Evolutionary conservation across 2,888 invertebrate genomes (phyloP).

Genomic region (Prosopocoilus inquinatus): DNA sequence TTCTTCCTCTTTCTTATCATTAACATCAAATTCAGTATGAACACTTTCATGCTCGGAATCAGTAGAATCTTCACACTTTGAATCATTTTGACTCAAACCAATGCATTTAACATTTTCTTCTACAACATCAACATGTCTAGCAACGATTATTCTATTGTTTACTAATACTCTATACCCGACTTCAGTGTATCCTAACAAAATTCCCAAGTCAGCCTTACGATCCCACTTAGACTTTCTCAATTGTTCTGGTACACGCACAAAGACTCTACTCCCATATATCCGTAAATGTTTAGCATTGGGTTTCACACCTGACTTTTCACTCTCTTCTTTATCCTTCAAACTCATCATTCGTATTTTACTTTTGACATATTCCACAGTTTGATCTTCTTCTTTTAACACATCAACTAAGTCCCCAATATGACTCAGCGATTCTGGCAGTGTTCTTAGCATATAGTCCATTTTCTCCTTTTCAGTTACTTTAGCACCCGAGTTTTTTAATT

Average conservation of each 20-base stretch:
- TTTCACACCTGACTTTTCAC: too few relatives aligned
- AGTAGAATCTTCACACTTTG: neutral
- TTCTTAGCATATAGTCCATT: too few relatives aligned
- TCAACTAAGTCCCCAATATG: too few relatives aligned
- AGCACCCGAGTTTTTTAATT: too few relatives aligned
- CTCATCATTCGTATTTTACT: conserved; percentile 1
- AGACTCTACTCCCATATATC: conserved; percentile 20
- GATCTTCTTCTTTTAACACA: too few relatives aligned
- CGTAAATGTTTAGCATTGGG: conserved; percentile 16
- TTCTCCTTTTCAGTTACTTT: too few relatives aligned
- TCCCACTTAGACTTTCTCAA: conserved; percentile 10
- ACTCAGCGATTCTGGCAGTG: too few relatives aligned
- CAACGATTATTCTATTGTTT: conserved; percentile 15
- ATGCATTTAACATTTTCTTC: conserved; percentile 15
- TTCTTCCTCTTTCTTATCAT: neutral
- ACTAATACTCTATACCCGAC: conserved; percentile 17
- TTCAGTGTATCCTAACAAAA: conserved; percentile 15
- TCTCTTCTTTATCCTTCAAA: too few relatives aligned
- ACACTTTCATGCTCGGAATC: conserved; percentile 7
- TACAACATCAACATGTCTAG: conserved; percentile 16
- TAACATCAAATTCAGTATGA: neutral
- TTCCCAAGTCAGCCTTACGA: conserved; percentile 10
- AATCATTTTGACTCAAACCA: conserved; percentile 3
- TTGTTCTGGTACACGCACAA: conserved; percentile 19
- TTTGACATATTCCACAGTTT: neutral